Evolutionary conservation across 2,888 invertebrate genomes (phyloP).

Genomic region (Pemphredon lugubris): DNA sequence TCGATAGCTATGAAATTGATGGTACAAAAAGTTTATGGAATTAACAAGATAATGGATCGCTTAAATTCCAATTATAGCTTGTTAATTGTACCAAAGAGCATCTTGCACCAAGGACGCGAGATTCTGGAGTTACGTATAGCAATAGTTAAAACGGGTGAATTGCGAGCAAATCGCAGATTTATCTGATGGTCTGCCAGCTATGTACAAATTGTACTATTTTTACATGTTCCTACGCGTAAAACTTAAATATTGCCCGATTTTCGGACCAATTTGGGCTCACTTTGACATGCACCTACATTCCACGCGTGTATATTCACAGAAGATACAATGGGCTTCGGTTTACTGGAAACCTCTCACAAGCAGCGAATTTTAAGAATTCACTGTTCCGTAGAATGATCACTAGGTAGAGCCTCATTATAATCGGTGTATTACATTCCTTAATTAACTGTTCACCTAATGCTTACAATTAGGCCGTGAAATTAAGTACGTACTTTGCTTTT

Average conservation of each 20-base stretch:
- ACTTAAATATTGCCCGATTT: too few species aligned
- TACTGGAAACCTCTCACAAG: slow-evolving; percentile 17
- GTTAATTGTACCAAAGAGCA: not conserved
- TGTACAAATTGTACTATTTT: too few species aligned
- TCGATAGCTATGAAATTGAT: not conserved
- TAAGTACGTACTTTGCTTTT: slow-evolving; percentile 68
- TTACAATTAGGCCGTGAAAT: slow-evolving; percentile 80
- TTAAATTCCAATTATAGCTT: not conserved
- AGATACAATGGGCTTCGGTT: slow-evolving; percentile 16
- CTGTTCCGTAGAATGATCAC: slow-evolving; percentile 75
- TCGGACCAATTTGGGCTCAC: not conserved
- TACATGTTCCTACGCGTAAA: too few species aligned
- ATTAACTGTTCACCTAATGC: slow-evolving; percentile 78
- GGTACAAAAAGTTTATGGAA: not conserved
- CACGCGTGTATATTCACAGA: not conserved
- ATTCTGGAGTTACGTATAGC: not conserved
- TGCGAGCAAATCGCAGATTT: too few species aligned
- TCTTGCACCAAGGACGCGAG: too few species aligned
- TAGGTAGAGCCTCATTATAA: slow-evolving; percentile 71
- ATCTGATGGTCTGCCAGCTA: too few species aligned
- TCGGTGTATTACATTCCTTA: slow-evolving; percentile 77
- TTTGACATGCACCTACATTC: not conserved
- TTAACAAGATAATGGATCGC: not conserved
- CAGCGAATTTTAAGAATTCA: slow-evolving; percentile 61
- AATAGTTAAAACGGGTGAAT: too few species aligned